Conservation (phyloP, 2,797 vertebrate genomes). For the Darevskia mixta region DNA sequence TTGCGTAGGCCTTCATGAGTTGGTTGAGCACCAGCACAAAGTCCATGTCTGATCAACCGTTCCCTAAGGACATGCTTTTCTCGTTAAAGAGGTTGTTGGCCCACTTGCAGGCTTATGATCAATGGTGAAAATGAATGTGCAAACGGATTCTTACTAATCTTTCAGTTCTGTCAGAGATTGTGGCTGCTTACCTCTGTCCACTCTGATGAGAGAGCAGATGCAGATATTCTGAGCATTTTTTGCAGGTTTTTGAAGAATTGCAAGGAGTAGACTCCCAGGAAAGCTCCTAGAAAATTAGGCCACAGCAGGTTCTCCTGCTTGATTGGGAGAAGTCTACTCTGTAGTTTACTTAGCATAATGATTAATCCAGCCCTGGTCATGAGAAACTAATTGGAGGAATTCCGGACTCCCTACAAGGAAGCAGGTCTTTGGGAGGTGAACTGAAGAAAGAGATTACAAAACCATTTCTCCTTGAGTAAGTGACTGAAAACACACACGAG, state of each 20-base stretch:
- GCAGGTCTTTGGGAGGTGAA: slow-evolving; percentile 29
- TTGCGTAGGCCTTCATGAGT: no score
- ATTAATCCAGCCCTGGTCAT: slow-evolving; percentile 22
- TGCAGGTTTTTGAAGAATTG: background rate
- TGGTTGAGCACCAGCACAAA: no score
- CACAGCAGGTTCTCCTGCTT: background rate
- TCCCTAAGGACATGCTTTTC: no score
- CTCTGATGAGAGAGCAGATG: background rate
- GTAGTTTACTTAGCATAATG: slow-evolving; percentile 19
- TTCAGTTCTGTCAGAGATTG: background rate
- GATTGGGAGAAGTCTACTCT: slow-evolving; percentile 2
- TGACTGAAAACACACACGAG: slow-evolving; percentile 7
- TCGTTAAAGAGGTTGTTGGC: no score
- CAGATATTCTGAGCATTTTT: background rate
- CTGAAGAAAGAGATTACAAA: slow-evolving; percentile 29
- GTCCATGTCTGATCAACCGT: no score
- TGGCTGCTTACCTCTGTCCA: background rate
- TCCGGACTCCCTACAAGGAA: slow-evolving; percentile 20
- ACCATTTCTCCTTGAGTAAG: background rate
- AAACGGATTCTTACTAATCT: background rate
- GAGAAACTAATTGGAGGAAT: slow-evolving; percentile 10
- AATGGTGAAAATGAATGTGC: background rate
- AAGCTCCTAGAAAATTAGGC: slow-evolving; percentile 25
- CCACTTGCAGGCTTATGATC: background rate
- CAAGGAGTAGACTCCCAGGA: background rate